These are phyloP conservation scores for Venustoraphidia nigricollis DNA, from an alignment of 2,888 invertebrate genomes.

Conservation along the genomic window DNA sequence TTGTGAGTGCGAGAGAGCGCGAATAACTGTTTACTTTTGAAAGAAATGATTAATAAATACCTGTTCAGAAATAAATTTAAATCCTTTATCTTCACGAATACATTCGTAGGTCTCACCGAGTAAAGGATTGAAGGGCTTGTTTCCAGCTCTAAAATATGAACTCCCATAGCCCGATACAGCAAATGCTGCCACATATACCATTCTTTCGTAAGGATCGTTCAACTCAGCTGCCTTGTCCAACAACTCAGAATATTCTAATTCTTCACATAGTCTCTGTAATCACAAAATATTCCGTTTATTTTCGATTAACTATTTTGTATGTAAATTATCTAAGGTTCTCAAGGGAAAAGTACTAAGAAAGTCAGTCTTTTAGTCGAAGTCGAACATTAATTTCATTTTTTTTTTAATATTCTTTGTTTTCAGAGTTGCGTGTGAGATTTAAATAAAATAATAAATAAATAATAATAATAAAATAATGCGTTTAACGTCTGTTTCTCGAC, in stretches of 20 bases:
- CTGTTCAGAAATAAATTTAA: slow-evolving; percentile 66
- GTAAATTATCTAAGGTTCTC: too few species aligned
- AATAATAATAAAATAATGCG: too few species aligned
- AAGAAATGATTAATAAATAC: slow-evolving; percentile 22
- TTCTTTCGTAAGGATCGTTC: slow-evolving; percentile 50
- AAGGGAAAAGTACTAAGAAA: too few species aligned
- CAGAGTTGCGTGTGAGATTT: too few species aligned
- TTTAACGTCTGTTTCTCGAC: too few species aligned
- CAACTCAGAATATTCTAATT: slow-evolving; percentile 68
- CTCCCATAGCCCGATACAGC: slow-evolving; percentile 67
- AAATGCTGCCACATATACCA: slow-evolving; percentile 65
- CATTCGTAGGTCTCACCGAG: slow-evolving; percentile 74
- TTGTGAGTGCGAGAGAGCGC: too few species aligned
- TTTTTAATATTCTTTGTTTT: too few species aligned
- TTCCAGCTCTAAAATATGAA: slow-evolving; percentile 56
- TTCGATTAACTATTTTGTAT: not conserved
- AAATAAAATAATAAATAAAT: too few species aligned
- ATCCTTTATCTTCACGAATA: slow-evolving; percentile 59
- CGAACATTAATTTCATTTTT: too few species aligned
- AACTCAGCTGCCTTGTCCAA: slow-evolving; percentile 57
- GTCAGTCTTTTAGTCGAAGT: too few species aligned
- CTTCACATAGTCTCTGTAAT: slow-evolving; percentile 59
- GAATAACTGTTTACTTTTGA: too few species aligned
- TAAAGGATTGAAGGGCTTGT: slow-evolving; percentile 74
- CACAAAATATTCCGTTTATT: not conserved